Conservation (phyloP, 2,797 vertebrate species). For the Streptopelia turtur region DNA sequence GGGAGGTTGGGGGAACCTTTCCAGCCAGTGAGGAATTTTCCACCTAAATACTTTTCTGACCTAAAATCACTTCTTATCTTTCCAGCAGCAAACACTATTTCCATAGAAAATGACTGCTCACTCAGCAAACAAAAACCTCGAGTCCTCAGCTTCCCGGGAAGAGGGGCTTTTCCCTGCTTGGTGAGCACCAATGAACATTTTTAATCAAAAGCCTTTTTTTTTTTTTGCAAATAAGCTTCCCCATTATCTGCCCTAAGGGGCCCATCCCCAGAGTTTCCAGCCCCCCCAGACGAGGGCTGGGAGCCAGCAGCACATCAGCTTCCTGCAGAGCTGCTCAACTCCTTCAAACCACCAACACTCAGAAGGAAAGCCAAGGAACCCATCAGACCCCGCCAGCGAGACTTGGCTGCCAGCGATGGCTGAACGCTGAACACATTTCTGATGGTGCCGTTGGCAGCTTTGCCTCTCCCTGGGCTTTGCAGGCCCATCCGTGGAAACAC, state of each 20-base stretch:
- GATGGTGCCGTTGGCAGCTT: conserved; percentile 25
- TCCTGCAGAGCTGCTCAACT: conserved; percentile 31
- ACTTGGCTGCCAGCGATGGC: conserved; percentile 23
- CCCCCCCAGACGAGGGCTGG: neutral
- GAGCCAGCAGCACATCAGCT: conserved; percentile 42
- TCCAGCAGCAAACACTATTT: conserved; percentile 9
- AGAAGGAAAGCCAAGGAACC: conserved; percentile 22
- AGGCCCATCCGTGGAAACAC: neutral
- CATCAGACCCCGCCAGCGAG: neutral
- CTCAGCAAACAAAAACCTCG: neutral
- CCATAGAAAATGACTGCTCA: neutral
- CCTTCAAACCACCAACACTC: conserved; percentile 10
- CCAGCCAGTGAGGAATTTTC: conserved; percentile 46
- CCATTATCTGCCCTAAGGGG: neutral
- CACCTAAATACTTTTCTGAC: conserved; percentile 38
- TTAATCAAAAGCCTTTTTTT: neutral
- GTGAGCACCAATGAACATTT: neutral
- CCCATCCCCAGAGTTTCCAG: neutral
- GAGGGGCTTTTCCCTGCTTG: neutral
- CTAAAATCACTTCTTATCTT: conserved; percentile 43
- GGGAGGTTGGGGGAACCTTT: conserved; percentile 13
- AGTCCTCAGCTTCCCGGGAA: neutral
- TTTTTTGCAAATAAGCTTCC: neutral
- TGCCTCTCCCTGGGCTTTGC: conserved; percentile 3
- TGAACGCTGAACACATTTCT: conserved; percentile 19